phyloP scores from a whole-genome alignment of 2,113 vertebrate species.

The Eublepharis macularius region DNA sequence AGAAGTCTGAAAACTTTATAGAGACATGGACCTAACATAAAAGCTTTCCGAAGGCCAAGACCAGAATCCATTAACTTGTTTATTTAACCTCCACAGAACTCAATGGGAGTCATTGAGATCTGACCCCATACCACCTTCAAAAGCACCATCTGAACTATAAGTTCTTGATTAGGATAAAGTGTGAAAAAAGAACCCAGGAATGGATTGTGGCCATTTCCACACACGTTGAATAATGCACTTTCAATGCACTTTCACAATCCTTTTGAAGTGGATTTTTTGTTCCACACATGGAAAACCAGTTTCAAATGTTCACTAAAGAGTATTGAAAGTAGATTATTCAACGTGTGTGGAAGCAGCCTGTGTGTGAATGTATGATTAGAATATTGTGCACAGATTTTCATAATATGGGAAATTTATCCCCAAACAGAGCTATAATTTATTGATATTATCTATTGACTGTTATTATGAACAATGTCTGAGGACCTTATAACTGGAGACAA shows the following conservation, averaged over 20 bases:
- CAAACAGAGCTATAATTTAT: neutral
- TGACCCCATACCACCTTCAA: neutral
- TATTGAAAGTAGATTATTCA: too few species aligned
- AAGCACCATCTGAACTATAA: neutral
- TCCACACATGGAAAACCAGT: too few species aligned
- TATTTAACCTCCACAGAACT: neutral
- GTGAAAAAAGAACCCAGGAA: neutral
- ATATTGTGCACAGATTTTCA: neutral
- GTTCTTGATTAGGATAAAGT: neutral
- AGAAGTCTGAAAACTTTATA: neutral
- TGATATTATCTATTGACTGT: neutral
- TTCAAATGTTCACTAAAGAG: too few species aligned
- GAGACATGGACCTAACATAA: neutral
- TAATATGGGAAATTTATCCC: neutral
- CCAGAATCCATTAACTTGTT: neutral
- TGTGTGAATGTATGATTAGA: neutral
- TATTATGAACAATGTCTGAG: neutral
- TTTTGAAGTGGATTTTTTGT: too few species aligned
- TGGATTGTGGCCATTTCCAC: too few species aligned
- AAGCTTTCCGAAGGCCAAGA: neutral
- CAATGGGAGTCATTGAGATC: neutral
- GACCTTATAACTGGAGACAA: constrained; percentile 11
- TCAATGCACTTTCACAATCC: too few species aligned
- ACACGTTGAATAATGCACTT: too few species aligned
- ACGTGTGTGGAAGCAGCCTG: too few species aligned